Evolutionary conservation across 2,113 vertebrate species (phyloP).

Genomic region (Hydropotes inermis): DNA sequence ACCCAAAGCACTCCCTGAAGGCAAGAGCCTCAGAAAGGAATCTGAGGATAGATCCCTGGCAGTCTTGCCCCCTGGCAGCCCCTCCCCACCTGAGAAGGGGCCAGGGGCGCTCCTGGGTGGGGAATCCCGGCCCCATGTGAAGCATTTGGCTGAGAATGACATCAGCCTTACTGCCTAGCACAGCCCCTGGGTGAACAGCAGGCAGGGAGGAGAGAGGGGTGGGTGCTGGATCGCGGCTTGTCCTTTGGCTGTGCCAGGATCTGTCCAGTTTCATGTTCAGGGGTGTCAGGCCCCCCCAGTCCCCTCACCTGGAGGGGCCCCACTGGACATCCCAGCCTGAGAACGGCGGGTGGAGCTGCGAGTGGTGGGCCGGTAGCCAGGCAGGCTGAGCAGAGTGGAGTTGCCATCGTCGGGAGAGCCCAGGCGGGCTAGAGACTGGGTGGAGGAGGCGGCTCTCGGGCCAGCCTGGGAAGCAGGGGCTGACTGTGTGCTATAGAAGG

Average conservation of each 20-base stretch:
- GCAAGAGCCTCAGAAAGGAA: not conserved
- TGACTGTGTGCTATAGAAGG: conserved; percentile 83
- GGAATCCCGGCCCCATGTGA: no score
- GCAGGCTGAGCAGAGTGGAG: conserved; percentile 86
- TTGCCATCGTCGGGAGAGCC: conserved; percentile 76
- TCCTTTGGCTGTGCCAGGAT: not conserved
- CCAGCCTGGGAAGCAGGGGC: conserved; percentile 64
- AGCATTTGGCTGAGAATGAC: not conserved
- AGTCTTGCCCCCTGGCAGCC: not conserved
- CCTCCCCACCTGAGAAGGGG: not conserved
- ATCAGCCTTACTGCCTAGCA: no score
- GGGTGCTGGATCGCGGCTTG: no score
- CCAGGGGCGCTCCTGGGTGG: not conserved
- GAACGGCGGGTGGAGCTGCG: conserved; percentile 76
- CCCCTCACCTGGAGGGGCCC: conserved; percentile 74
- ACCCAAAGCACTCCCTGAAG: not conserved
- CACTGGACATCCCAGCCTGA: conserved; percentile 78
- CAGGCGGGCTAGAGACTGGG: conserved; percentile 68
- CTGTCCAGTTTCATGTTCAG: not conserved
- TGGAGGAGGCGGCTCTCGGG: conserved; percentile 74
- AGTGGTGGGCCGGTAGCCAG: conserved; percentile 91
- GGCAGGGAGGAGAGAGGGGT: not conserved
- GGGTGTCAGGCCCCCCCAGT: not conserved
- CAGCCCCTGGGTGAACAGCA: not conserved
- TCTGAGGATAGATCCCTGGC: not conserved